Conservation (phyloP, 1,140 invertebrate species). For the Venturia canescens region DNA sequence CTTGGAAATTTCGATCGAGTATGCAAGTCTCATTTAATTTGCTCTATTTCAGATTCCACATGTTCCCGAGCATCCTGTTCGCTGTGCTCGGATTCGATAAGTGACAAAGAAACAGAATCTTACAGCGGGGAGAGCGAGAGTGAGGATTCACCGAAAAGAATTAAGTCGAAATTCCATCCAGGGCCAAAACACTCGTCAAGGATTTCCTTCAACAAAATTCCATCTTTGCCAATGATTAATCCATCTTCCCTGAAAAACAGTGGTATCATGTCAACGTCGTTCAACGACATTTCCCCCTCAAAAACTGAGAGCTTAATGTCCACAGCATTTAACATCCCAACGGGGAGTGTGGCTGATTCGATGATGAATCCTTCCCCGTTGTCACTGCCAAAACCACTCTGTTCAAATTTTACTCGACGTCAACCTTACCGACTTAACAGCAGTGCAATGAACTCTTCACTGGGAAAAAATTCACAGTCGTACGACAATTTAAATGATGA, state of each 20-base stretch:
- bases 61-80: constrained; percentile 79
- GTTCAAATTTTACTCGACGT: not conserved
- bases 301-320: constrained; percentile 65
- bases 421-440: constrained; percentile 1
- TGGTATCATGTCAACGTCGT: constrained; percentile 64
- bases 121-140: constrained; percentile 70
- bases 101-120: constrained; percentile 73
- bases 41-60: constrained; percentile 75
- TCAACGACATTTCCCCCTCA: constrained; percentile 60
- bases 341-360: constrained; percentile 17
- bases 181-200: constrained; percentile 67
- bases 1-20: too few species aligned
- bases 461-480: constrained; percentile 46
- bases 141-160: constrained; percentile 66
- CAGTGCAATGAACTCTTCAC: not conserved
- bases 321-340: constrained; percentile 63
- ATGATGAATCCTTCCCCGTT: not conserved
- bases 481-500: constrained; percentile 60
- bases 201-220: constrained; percentile 68
- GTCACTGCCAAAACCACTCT: constrained; percentile 2
- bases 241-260: constrained; percentile 59
- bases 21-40: not conserved
- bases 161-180: constrained; percentile 62
- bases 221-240: constrained; percentile 66
- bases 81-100: constrained; percentile 75